phyloP scores from a whole-genome alignment of 2,113 vertebrate genomes.

The Pelecanoides urinatrix region DNA sequence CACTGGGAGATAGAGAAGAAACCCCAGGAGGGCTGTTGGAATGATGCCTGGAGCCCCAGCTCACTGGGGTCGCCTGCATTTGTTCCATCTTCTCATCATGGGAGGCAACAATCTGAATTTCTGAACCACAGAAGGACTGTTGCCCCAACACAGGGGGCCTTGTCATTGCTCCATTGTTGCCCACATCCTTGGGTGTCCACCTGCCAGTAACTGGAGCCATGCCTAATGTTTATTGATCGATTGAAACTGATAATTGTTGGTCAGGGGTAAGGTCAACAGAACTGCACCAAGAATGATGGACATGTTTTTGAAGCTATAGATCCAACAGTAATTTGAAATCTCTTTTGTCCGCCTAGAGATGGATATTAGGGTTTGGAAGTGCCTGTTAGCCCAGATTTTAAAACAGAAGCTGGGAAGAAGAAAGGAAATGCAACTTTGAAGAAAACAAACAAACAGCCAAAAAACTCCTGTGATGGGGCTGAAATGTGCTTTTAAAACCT shows the following conservation, averaged over 20 bases:
- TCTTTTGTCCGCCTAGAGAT: not conserved
- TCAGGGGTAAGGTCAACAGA: not conserved
- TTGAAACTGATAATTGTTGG: not conserved
- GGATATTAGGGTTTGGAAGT: not conserved
- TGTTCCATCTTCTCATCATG: not conserved
- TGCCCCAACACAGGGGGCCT: not conserved
- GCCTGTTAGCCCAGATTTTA: not conserved
- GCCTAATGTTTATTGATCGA: not conserved
- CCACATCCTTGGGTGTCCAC: not conserved
- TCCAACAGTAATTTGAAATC: not conserved
- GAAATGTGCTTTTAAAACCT: not conserved
- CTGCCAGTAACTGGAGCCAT: not conserved
- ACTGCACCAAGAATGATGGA: not conserved
- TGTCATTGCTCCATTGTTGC: not conserved
- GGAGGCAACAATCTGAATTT: not conserved
- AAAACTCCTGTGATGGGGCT: not conserved
- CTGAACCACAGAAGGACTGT: not conserved
- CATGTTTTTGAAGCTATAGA: not conserved
- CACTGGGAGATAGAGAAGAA: not conserved
- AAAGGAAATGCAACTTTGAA: not conserved
- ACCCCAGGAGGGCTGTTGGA: not conserved
- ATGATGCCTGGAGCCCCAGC: not conserved
- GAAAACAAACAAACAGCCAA: not conserved
- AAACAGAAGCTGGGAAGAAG: not conserved
- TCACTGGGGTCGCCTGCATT: not conserved